Base-by-base conservation (phyloP, 1,140 invertebrate species). In the Scylla paramamosain region DNA sequence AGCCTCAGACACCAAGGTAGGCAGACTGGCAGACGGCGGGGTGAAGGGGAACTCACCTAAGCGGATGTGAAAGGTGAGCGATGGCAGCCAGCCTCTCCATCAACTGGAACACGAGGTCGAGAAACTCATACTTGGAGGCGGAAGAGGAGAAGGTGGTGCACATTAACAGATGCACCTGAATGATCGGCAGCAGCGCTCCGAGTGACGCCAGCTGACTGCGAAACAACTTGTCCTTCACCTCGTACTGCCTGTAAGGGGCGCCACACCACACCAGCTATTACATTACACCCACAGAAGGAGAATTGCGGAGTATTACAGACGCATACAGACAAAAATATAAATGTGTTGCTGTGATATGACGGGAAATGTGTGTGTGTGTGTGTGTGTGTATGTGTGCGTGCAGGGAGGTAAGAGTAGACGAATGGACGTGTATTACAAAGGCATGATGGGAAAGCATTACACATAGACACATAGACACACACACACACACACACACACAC, bases 111-210 rank as follows among this genome's bases (percentile, higher is more conserved):
- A 97, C 98, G 88, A 98, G 96, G 96, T 98, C 98, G 12, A 98
- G 97, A 96, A 98, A 98, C 96, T 98, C 98, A 96, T 98, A 98
- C 96, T 98, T 98, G 93, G 97, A 98, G 4, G 98, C 98, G 4
- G 98, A 97, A 92, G 97, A 97, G 2, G 97, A 98, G 96, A 98
- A 98, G 2, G 97, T 97, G 45, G 98, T 98, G 96, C 98, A 98
- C 87, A 98, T 96, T 96, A 98, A 97, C 29, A 98, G 96, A 96
- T 98, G 98, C 88, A 98, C 97, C 96, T 98, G 98, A 14, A 98
- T 97, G 32, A 98, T 97, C 0, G 98, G 98, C 95, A 98, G 97
- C 0, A 98, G 97, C 77, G 97, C 97, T 25, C 98, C 97, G 93
- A 98, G 96, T 2, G 97, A 97, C 0, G 97, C 96, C 77, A 98